Percentiles rank a stretch among this genome's conserved stretches.
These are phyloP conservation scores for Steinernema khuongi DNA, from an alignment of 1,140 invertebrate genomes.

Conservation along the genomic window DNA sequence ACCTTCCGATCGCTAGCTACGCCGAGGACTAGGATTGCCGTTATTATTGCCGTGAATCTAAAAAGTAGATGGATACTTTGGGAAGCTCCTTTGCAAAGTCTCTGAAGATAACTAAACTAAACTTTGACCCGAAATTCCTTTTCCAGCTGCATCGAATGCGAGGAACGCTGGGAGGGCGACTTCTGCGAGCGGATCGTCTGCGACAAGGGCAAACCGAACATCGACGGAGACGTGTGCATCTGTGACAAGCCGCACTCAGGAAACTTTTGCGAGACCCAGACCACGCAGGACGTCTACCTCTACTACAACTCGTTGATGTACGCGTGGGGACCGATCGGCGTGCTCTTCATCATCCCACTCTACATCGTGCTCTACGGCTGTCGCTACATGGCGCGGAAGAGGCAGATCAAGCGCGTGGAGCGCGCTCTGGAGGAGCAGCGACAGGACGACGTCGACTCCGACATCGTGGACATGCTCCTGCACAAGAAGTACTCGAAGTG, in stretches of 20 bases:
- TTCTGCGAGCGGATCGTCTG: neutral
- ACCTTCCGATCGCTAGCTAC: no score
- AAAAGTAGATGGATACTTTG: neutral
- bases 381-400: slow-evolving; percentile 23
- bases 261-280: slow-evolving; percentile 24
- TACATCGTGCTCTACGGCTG: slow-evolving; percentile 27
- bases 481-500: no score
- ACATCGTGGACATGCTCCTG: neutral
- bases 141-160: neutral
- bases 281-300: slow-evolving; percentile 33
- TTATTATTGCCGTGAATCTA: neutral
- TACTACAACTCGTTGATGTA: slow-evolving; percentile 31
- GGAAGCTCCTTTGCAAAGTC: neutral
- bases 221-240: neutral
- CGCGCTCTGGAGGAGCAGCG: neutral
- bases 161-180: neutral
- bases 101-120: neutral
- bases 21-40: no score
- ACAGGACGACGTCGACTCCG: neutral
- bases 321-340: slow-evolving; percentile 30
- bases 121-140: neutral
- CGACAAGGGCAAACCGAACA: neutral
- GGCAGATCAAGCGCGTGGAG: slow-evolving; percentile 6
- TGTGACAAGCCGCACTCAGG: slow-evolving; percentile 32
- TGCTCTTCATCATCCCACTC: slow-evolving; percentile 29